Evolutionary conservation across 1,140 invertebrate species (phyloP).

Genomic region (Drosophila navojoa): DNA sequence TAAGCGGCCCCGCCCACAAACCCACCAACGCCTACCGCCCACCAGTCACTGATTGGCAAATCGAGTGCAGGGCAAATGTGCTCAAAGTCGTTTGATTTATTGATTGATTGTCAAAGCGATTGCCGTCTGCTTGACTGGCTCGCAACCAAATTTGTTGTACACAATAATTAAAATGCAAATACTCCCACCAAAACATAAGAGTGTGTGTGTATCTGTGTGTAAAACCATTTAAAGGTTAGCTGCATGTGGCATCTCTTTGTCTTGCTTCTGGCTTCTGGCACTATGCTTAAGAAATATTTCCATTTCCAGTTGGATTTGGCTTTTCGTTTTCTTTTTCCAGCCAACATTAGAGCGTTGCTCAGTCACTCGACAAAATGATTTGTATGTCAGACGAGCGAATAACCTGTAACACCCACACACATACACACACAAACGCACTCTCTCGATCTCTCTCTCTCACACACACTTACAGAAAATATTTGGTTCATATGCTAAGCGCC

Average conservation of each 20-base stretch:
- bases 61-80: conserved; percentile 38
- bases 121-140: conserved; percentile 41
- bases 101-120: conserved; percentile 74
- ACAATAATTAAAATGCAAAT: conserved; percentile 68
- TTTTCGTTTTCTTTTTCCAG: conserved; percentile 4
- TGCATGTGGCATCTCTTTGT: conserved; percentile 20
- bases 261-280: conserved; percentile 14
- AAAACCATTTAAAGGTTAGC: conserved; percentile 23
- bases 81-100: conserved; percentile 63
- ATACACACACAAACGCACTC: conserved; percentile 4
- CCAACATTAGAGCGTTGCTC: conserved; percentile 52
- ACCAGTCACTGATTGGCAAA: conserved; percentile 57
- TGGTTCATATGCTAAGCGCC: conserved; percentile 55
- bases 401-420: conserved; percentile 16
- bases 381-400: conserved; percentile 68
- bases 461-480: conserved; percentile 22
- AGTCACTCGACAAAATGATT: conserved; percentile 71
- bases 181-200: conserved; percentile 3
- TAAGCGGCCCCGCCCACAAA: neutral
- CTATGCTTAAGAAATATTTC: conserved; percentile 31
- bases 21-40: neutral
- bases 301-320: conserved; percentile 35
- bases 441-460: no score
- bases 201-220: neutral
- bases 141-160: conserved; percentile 24